phyloP scores from a whole-genome alignment of 2,797 vertebrate species.

The Pelobates cultripes region DNA sequence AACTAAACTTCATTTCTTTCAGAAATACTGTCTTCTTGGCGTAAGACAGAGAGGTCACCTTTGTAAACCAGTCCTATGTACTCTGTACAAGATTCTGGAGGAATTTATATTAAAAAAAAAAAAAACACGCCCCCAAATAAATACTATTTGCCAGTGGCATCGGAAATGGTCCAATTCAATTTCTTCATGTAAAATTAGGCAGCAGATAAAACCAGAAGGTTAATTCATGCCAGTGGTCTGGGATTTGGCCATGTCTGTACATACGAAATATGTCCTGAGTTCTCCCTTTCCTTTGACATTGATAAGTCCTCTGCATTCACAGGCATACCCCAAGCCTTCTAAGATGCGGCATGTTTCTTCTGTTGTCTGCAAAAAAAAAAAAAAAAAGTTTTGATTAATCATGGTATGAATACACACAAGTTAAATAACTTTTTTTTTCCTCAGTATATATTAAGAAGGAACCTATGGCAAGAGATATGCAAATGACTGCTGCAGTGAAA shows the following conservation, averaged over 20 bases:
- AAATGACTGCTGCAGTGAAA: too few species aligned
- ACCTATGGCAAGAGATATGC: too few species aligned
- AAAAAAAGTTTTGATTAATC: not conserved
- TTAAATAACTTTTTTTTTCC: too few species aligned
- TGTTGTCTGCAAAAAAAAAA: slow-evolving; percentile 79
- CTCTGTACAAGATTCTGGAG: not conserved
- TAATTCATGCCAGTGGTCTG: slow-evolving; percentile 88
- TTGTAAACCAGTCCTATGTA: not conserved
- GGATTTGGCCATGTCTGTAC: slow-evolving; percentile 92
- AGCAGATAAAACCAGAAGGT: slow-evolving; percentile 56
- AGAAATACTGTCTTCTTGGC: slow-evolving; percentile 28
- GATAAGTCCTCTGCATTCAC: slow-evolving; percentile 92
- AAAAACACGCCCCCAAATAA: not conserved
- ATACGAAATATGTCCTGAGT: slow-evolving; percentile 93
- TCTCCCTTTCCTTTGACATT: slow-evolving; percentile 97
- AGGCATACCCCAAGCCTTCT: slow-evolving; percentile 87
- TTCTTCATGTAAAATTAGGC: slow-evolving; percentile 35
- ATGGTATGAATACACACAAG: too few species aligned
- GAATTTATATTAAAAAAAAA: too few species aligned
- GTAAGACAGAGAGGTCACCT: not conserved
- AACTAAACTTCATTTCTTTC: slow-evolving; percentile 2
- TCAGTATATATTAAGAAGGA: too few species aligned
- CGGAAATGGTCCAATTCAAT: not conserved
- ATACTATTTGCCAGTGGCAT: slow-evolving; percentile 1
- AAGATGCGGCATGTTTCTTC: slow-evolving; percentile 88